Evolutionary conservation across 2,888 invertebrate species (phyloP).

Genomic region (Tetrapedia diversipes): DNA sequence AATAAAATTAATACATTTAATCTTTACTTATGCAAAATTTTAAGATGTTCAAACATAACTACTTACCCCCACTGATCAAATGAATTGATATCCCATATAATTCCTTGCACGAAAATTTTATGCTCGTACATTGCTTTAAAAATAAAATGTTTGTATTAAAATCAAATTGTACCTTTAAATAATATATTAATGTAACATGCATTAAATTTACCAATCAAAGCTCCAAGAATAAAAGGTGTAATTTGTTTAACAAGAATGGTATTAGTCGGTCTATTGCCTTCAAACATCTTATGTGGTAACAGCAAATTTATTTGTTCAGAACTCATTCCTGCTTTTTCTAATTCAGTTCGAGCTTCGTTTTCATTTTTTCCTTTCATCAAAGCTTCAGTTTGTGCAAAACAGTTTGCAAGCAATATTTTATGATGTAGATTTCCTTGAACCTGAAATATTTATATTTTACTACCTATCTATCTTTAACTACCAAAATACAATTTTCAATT

Average conservation of each 20-base stretch:
- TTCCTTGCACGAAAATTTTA: constrained; percentile 99
- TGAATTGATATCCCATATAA: constrained; percentile 99
- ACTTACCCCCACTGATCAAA: constrained; percentile 99
- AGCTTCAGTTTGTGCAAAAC: constrained; percentile 99
- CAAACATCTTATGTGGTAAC: constrained; percentile 97
- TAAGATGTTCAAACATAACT: background rate
- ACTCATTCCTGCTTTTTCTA: constrained; percentile 90
- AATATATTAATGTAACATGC: constrained; percentile 4
- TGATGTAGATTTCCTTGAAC: constrained; percentile 92
- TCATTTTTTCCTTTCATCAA: constrained; percentile 92
- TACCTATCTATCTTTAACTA: background rate
- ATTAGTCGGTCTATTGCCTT: constrained; percentile 98
- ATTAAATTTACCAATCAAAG: constrained; percentile 90
- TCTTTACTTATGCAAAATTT: background rate
- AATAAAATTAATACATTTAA: constrained; percentile 34
- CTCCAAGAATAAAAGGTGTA: constrained; percentile 96
- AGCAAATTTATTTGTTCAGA: constrained; percentile 90
- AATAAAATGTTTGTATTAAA: constrained; percentile 12
- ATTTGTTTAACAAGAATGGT: constrained; percentile 96
- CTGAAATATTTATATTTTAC: constrained; percentile 56
- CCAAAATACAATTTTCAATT: background rate
- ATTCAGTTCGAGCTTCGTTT: constrained; percentile 90
- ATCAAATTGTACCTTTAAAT: constrained; percentile 10
- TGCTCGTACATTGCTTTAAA: constrained; percentile 97
- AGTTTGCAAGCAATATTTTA: constrained; percentile 97